phyloP scores from a whole-genome alignment of 2,113 vertebrate genomes.

The Stegostoma tigrinum region DNA sequence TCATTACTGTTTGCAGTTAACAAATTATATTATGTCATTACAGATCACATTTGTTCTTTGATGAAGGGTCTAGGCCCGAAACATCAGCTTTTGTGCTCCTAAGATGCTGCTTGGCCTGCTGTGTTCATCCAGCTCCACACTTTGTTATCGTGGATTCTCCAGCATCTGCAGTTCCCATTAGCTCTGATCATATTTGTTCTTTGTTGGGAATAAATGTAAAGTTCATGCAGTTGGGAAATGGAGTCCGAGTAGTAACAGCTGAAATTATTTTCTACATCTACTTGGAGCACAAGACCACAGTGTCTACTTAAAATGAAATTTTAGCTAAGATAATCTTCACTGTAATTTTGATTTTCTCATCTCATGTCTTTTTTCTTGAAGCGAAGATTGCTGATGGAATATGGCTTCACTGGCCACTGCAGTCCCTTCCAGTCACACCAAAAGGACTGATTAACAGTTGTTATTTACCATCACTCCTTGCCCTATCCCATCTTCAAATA shows the following conservation, averaged over 20 bases:
- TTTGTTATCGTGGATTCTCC: too few species aligned
- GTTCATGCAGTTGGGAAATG: neutral
- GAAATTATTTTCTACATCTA: neutral
- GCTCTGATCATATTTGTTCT: neutral
- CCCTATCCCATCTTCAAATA: neutral
- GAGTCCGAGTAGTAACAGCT: neutral
- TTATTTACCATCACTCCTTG: neutral
- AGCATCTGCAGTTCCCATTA: too few species aligned
- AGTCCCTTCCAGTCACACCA: neutral
- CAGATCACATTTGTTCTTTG: neutral
- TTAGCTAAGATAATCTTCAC: neutral
- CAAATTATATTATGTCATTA: neutral
- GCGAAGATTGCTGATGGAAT: neutral
- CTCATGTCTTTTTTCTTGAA: neutral
- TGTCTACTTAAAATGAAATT: neutral
- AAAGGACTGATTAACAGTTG: neutral
- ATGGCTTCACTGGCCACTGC: neutral
- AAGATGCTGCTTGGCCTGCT: too few species aligned
- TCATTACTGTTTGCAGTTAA: neutral
- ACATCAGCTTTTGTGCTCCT: too few species aligned
- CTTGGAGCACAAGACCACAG: neutral
- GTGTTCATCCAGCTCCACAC: too few species aligned
- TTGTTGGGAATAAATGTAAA: neutral
- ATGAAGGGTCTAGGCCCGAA: too few species aligned
- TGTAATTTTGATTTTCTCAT: neutral